Evolutionary conservation across 2,113 vertebrate species (phyloP).

Genomic region (Catagonus wagneri): DNA sequence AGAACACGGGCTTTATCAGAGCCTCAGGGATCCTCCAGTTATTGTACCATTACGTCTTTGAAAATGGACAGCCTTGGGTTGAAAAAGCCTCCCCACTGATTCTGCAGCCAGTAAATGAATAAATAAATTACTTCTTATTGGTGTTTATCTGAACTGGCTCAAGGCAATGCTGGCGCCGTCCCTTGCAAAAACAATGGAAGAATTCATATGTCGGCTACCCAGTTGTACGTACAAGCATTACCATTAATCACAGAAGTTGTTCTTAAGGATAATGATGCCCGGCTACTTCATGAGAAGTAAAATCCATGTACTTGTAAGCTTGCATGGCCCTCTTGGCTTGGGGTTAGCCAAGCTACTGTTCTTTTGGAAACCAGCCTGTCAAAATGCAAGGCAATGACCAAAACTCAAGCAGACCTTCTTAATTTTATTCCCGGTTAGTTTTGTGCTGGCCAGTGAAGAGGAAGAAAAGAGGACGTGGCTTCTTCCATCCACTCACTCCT

Average conservation of each 20-base stretch:
- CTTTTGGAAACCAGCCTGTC: neutral
- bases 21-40: neutral
- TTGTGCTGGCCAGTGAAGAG: neutral
- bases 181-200: neutral
- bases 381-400: neutral
- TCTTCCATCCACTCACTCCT: neutral
- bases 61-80: constrained; percentile 33
- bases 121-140: constrained; percentile 4
- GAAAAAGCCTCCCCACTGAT: neutral
- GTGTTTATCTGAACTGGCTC: constrained; percentile 8
- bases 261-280: neutral
- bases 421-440: neutral
- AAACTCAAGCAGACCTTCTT: neutral
- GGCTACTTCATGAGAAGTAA: neutral
- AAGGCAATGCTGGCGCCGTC: neutral
- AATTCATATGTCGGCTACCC: neutral
- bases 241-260: constrained; percentile 18
- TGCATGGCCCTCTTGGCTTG: neutral
- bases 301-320: neutral
- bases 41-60: neutral
- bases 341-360: neutral
- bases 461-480: neutral
- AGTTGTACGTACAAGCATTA: neutral
- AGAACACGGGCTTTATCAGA: neutral
- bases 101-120: neutral